Evolutionary conservation across 2,888 invertebrate genomes (phyloP).

Genomic region (Caenorhabditis becei): DNA sequence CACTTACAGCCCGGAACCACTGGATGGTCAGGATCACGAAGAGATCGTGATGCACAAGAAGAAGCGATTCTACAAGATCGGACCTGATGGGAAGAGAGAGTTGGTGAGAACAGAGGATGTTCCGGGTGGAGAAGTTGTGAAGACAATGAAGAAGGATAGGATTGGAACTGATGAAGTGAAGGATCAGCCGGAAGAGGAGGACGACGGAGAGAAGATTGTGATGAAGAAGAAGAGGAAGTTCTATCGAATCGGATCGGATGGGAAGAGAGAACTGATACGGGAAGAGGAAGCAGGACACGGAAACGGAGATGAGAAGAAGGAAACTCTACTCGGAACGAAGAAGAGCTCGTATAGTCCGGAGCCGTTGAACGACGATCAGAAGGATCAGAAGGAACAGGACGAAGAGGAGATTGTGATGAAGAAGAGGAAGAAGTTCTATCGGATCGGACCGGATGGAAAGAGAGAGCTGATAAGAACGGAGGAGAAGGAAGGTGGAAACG

Average conservation of each 20-base stretch:
- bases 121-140: not conserved
- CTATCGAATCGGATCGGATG: constrained; percentile 9
- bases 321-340: not conserved
- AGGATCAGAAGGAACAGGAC: not conserved
- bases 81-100: constrained; percentile 24
- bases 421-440: constrained; percentile 19
- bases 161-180: not conserved
- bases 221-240: not conserved
- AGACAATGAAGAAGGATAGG: too few relatives aligned
- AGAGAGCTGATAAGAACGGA: not conserved
- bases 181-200: not conserved
- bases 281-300: not conserved
- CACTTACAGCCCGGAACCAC: not conserved
- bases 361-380: not conserved
- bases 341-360: not conserved
- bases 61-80: not conserved
- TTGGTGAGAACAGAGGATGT: not conserved
- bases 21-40: not conserved
- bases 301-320: not conserved
- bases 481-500: too few relatives aligned
- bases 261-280: constrained; percentile 12
- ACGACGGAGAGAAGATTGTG: not conserved
- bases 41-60: constrained; percentile 5
- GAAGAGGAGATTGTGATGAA: not conserved
- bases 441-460: constrained; percentile 7